Evolutionary conservation across 2,113 vertebrate species (phyloP).

Genomic region (Boleophthalmus pectinirostris): DNA sequence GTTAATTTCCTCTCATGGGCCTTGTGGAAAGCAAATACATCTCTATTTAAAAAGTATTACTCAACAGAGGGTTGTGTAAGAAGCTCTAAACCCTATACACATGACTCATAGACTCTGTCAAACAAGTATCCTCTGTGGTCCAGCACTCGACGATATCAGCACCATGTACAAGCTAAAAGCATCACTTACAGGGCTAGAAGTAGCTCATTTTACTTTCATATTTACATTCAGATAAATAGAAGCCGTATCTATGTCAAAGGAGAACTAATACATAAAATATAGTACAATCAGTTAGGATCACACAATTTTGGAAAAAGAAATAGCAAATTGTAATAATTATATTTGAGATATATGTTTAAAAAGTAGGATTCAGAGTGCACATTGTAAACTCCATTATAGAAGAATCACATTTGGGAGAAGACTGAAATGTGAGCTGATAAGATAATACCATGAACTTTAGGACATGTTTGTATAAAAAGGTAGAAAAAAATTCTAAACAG

Average conservation of each 20-base stretch:
- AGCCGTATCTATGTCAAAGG: neutral
- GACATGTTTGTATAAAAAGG: too few species aligned
- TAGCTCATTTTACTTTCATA: constrained; percentile 32
- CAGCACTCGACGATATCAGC: constrained; percentile 50
- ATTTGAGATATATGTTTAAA: too few species aligned
- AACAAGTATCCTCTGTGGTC: constrained; percentile 49
- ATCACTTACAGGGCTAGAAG: constrained; percentile 54
- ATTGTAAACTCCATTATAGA: too few species aligned
- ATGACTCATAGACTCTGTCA: constrained; percentile 64
- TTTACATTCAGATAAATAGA: constrained; percentile 10
- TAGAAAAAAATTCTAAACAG: too few species aligned
- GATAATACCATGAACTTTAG: too few species aligned
- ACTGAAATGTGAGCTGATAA: too few species aligned
- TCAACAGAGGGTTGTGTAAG: constrained; percentile 73
- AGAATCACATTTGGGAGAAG: too few species aligned
- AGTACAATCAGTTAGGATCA: too few species aligned
- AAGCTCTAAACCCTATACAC: constrained; percentile 58
- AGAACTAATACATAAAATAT: neutral
- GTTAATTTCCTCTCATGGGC: constrained; percentile 36
- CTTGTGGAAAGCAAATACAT: constrained; percentile 48
- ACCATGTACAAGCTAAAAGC: constrained; percentile 55
- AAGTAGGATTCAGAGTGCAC: too few species aligned
- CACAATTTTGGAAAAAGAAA: too few species aligned
- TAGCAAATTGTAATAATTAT: too few species aligned
- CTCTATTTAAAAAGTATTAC: constrained; percentile 78